Evolutionary conservation across 1,140 invertebrate genomes (phyloP).

Genomic region (Papilio dardanus): DNA sequence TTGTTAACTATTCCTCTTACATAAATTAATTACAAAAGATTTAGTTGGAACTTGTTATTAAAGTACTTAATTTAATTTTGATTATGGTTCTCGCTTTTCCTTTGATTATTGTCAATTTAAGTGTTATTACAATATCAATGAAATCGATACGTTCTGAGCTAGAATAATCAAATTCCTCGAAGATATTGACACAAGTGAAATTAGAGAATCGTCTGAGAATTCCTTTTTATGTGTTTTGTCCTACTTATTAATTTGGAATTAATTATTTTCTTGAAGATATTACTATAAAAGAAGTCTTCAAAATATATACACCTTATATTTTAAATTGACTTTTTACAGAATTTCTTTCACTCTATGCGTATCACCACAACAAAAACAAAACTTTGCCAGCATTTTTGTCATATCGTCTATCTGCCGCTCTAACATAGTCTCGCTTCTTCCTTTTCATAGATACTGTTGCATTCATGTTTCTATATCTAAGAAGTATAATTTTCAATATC

Average conservation of each 20-base stretch:
- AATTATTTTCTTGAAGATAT: no score
- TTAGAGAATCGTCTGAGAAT: neutral
- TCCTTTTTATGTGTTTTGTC: neutral
- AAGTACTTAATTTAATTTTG: neutral
- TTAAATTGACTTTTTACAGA: no score
- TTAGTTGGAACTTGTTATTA: no score
- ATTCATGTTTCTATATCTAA: neutral
- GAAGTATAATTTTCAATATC: constrained; percentile 1
- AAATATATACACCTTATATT: no score
- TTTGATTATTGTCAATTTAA: constrained; percentile 2
- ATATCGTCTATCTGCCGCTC: no score
- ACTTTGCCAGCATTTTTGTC: no score
- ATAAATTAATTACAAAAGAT: neutral
- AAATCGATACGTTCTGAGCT: constrained; percentile 16
- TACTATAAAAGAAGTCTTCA: no score
- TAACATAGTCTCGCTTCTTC: no score
- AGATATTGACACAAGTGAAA: neutral
- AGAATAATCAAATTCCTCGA: constrained; percentile 20
- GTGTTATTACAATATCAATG: neutral
- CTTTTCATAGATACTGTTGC: no score
- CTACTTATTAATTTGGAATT: neutral
- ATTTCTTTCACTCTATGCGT: no score
- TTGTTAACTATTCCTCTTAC: neutral
- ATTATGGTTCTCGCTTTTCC: neutral
- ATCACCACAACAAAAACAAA: no score